Evolutionary conservation across 53 echinoderm and acorn worm genomes (phyloP).

Genomic region (Echinometra lucunter): DNA sequence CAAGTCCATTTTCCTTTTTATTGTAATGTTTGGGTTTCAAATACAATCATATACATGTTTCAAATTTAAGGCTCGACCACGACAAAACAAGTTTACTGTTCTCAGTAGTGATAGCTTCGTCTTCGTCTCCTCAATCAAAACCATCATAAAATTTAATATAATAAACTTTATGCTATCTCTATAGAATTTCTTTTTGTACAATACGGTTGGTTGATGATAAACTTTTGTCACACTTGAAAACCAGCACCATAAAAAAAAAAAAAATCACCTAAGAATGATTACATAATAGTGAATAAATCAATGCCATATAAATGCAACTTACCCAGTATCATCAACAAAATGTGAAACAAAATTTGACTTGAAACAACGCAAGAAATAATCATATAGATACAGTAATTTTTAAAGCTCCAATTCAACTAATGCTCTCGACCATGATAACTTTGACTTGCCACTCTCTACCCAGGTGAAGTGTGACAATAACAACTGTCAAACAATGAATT

Average conservation of each 20-base stretch:
- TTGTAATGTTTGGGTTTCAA: constrained; percentile 27
- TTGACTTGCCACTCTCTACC: too few relatives aligned
- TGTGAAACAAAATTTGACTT: background rate
- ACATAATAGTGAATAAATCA: background rate
- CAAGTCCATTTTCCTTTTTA: background rate
- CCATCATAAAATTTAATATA: constrained; percentile 8
- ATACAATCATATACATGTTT: constrained; percentile 39
- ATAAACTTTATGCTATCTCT: background rate
- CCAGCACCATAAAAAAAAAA: constrained; percentile 25
- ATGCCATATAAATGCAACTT: background rate
- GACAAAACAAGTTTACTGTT: constrained; percentile 18
- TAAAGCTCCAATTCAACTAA: background rate
- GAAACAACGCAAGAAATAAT: background rate
- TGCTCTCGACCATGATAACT: background rate
- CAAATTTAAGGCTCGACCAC: constrained; percentile 15
- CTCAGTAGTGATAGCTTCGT: background rate
- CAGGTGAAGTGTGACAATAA: too few relatives aligned
- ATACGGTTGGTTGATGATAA: background rate
- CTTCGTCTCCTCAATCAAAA: background rate
- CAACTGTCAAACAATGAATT: too few relatives aligned
- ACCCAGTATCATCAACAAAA: background rate
- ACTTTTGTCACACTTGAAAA: background rate
- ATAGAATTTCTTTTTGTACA: constrained; percentile 24
- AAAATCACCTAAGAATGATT: background rate
- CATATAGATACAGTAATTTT: background rate